phyloP scores from a whole-genome alignment of 2,797 vertebrate species.

The Babyrousa celebensis region DNA sequence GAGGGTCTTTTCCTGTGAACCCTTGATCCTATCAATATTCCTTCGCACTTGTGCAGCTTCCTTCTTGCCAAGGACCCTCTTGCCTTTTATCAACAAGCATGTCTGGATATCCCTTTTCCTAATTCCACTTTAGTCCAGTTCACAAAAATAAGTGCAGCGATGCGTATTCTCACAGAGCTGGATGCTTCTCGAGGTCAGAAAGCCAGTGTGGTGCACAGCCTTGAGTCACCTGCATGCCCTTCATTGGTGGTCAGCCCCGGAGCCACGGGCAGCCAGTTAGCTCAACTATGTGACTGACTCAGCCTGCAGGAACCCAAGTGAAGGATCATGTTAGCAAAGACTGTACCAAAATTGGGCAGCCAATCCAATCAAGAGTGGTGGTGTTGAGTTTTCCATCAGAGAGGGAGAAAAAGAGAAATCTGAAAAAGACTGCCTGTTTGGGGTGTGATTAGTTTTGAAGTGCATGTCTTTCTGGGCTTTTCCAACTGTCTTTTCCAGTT shows the following conservation, averaged over 20 bases:
- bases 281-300: background rate
- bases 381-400: background rate
- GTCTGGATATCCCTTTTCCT: background rate
- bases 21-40: background rate
- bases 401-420: background rate
- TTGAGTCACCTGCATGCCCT: background rate
- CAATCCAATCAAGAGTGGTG: too few species aligned
- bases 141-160: background rate
- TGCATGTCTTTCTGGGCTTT: background rate
- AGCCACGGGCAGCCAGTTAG: background rate
- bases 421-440: background rate
- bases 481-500: background rate
- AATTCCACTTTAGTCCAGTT: constrained; percentile 9
- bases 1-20: background rate
- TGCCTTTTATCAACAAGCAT: constrained; percentile 5
- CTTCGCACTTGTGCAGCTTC: background rate
- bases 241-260: background rate
- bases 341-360: background rate
- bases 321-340: background rate
- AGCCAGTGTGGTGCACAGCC: background rate
- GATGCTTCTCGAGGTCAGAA: background rate
- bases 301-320: background rate
- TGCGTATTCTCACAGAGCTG: background rate
- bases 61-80: constrained; percentile 9
- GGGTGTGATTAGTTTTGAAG: background rate